Conservation (phyloP, 1,140 invertebrate genomes). For the Eriosoma lanigerum region DNA sequence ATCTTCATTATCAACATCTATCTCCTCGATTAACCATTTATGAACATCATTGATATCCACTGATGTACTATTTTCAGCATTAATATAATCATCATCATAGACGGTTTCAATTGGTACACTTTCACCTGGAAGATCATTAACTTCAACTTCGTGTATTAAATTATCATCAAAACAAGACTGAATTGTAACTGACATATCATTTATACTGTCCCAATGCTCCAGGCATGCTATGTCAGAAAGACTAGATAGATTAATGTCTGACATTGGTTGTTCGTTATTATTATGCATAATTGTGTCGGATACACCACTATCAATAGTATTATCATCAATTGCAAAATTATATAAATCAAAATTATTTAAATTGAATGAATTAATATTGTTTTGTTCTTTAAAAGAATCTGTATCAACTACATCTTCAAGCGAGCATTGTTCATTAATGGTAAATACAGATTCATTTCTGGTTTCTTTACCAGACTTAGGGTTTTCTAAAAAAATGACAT, state of each 20-base stretch:
- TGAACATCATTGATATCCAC: not conserved
- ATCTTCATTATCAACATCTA: not conserved
- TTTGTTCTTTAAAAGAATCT: conserved; percentile 18
- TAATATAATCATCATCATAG: not conserved
- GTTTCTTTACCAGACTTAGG: not conserved
- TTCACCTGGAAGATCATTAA: not conserved
- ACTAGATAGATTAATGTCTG: not conserved
- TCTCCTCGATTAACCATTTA: conserved; percentile 20
- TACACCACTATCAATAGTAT: not conserved
- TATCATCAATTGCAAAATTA: not conserved
- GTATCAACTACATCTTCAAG: not conserved
- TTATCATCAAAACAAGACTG: conserved; percentile 30
- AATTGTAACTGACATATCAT: not conserved
- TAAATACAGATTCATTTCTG: not conserved
- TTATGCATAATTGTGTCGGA: not conserved
- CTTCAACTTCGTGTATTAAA: conserved; percentile 36
- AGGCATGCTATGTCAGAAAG: not conserved
- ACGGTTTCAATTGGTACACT: conserved; percentile 1
- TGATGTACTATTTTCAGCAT: not conserved
- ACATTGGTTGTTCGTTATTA: not conserved
- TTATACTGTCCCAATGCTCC: not conserved
- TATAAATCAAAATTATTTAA: not conserved
- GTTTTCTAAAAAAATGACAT: not conserved
- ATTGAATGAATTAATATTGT: not conserved
- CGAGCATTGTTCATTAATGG: not conserved